Conservation (phyloP, 2,797 vertebrate genomes). For the Pseudochromis fuscus region DNA sequence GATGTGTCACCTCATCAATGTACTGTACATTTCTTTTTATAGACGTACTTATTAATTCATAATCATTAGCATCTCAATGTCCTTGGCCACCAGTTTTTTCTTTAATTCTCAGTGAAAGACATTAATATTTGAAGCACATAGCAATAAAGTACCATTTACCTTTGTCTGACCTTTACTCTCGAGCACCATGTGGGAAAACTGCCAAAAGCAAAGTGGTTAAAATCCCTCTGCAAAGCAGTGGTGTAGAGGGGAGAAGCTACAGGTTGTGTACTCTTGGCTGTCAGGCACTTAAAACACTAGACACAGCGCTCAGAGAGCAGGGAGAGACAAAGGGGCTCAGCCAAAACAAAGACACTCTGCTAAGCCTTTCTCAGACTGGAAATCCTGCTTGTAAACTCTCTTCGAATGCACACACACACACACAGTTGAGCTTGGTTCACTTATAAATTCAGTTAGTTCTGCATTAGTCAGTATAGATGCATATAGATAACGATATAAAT, state of each 20-base stretch:
- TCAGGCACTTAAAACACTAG: slow-evolving; percentile 56
- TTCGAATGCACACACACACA: background rate
- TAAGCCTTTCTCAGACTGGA: slow-evolving; percentile 51
- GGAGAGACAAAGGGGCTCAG: slow-evolving; percentile 44
- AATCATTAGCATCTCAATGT: background rate
- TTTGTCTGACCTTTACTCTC: slow-evolving; percentile 35
- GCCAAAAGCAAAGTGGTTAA: slow-evolving; percentile 45
- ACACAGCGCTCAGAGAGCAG: slow-evolving; percentile 39
- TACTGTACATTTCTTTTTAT: background rate
- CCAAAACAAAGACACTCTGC: slow-evolving; percentile 55
- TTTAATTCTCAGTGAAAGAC: background rate
- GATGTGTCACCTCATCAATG: background rate
- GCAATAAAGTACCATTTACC: slow-evolving; percentile 14
- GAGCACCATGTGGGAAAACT: slow-evolving; percentile 36
- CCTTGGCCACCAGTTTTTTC: background rate
- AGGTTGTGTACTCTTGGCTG: slow-evolving; percentile 45
- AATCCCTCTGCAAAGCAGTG: slow-evolving; percentile 35
- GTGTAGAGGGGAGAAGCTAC: slow-evolving; percentile 23
- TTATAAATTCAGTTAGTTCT: slow-evolving; percentile 3
- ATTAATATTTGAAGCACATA: slow-evolving; percentile 15
- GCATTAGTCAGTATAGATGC: slow-evolving; percentile 4
- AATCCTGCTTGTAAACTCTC: slow-evolving; percentile 44
- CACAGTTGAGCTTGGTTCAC: background rate
- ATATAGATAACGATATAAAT: background rate
- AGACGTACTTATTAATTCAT: slow-evolving; percentile 3